Evolutionary conservation across 2,888 invertebrate genomes (phyloP), one percentile per base, ranked within the genome.

Genomic region (Troides helena): DNA sequence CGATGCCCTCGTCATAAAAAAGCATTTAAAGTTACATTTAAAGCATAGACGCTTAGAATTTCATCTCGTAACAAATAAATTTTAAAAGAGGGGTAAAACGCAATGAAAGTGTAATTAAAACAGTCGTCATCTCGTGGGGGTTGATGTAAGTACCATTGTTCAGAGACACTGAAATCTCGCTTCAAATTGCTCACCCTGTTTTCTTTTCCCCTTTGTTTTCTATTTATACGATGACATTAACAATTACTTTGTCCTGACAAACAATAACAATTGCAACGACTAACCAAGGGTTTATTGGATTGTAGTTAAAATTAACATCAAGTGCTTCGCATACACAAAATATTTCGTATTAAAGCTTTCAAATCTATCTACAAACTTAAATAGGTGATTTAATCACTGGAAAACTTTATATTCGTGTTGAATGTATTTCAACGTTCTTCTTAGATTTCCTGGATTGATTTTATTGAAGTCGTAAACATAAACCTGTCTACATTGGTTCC

Each of bases 91-190:
- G 39, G 74, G 72, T 72, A 72, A 72, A 73, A 71, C 73, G 73
- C 73, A 73, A 75, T 76, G 72, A 73, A 74, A 75, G 68, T 70
- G 74, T 74, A 75, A 75, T 75, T 76, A 74, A 75, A 75, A 72
- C 71, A 68, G 72, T 74, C 75, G 72, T 74, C 72, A 74, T 72
- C 72, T 73, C 72, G 62, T 21, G 72, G 66, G 74, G 73, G 65
- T 69, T 69, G 70, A 73, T 73, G 71, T 73, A 69, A 69, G 68
- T 72, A 65, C 69, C 61, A 67, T 70, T 70, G 70, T 70, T 60
- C 70, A 30, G 64, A 63, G 70, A 63, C 67, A 70, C 67, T 57
- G 66, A 65, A 36, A 69, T 67, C 67, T 63, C 63, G 67, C 63
- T 70, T 67, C 46, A 57, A 56, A 61, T 64, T 21, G 30, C 30